Evolutionary conservation across 1,140 invertebrate genomes (phyloP), one percentile per base, ranked within the genome.

Genomic region (Drosophila ficusphila): DNA sequence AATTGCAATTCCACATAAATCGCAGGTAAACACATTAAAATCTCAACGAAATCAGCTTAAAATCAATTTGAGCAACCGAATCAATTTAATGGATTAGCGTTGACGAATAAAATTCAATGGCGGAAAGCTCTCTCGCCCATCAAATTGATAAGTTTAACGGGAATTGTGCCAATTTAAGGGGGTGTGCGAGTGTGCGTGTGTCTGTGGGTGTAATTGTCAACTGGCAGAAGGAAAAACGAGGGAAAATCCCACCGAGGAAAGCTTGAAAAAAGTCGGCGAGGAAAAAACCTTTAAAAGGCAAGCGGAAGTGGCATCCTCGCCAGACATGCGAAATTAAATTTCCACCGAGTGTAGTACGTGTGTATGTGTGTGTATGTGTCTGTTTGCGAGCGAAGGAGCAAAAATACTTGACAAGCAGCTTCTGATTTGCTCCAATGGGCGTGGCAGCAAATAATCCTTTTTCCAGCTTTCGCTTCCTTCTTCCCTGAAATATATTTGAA

Each of bases 61-160:
- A 86, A 88, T 86, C 82, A 82, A 86, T 88, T 71, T 18, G 23
- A 75, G 76, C 73, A 77, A 60, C 64, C 68, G 77, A 79, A 78
- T 86, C 82, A 88, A 86, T 88, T 82, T 86, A 88, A 78, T 74
- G 82, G 82, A 86, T 86, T 86, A 86, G 78, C 77, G 52, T 58
- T 49, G 42, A 60, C 73, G 72, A 83, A 79, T 79, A 61, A 81
- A 61, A 56, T 62, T 52, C 68, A 58, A 54, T 57, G 41, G 47
- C 33, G 29, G 41, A 53, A 38, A 39, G 21, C 60, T 60, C 44
- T 65, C 33, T 73, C 49, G 62, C 73, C 69, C 79, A 83, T 83
- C 81, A 77, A 88, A 81, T 86, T 86, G 81, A 86, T 88, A 86
- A 81, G 82, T 77, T 88, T 71, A 88, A 77, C 56, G 60, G 64